Evolutionary conservation across 2,888 invertebrate species (phyloP), one percentile per base, ranked within the genome.

Genomic region (Selenia dentaria): DNA sequence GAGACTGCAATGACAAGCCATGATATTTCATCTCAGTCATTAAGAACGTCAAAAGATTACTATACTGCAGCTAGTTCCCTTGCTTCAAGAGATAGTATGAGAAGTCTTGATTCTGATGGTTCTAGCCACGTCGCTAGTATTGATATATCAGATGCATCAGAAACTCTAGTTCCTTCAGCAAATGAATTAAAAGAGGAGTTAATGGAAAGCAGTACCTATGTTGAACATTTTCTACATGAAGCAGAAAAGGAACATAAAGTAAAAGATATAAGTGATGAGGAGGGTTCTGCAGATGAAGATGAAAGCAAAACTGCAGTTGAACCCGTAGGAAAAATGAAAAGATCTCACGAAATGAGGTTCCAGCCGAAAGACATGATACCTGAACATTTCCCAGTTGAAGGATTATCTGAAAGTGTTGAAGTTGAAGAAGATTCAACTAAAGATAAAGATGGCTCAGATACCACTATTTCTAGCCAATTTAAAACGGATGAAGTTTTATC

Each of bases 271-370:
- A 86, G 84, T 57, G 88, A 88, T 11, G 91, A 92, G 36, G 92
- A 93, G 57, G 82, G 89, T 6, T 92, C 92, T 8, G 92, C 91
- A 32, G 92, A 92, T 54, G 92, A 92, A 46, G 92, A 93, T 47
- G 92, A 92, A 48, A 75, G 83, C 20, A 82, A 83, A 59, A 74
- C 78, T 27, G 87, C 85, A 43, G 84, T 83, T 28, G 93, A 93
- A 59, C 93, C 93, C 38, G 83, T 92, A n/a, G 91, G 93, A 14
- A 93, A 93, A 71, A 97, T 97, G 97, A 97, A 97, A 74, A 92
- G 97, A 48, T 97, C 97, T 0, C 95, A 96, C 62, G 97, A 97
- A 89, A 97, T 97, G 97, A 95, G 96, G 48, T 97, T 97, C 73
- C 94, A 93, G 62, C 95, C 95, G 2, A 91, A 90, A 51, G 85